Base-by-base conservation (phyloP, 2,888 invertebrate species). In the Calephelis perditalis region DNA sequence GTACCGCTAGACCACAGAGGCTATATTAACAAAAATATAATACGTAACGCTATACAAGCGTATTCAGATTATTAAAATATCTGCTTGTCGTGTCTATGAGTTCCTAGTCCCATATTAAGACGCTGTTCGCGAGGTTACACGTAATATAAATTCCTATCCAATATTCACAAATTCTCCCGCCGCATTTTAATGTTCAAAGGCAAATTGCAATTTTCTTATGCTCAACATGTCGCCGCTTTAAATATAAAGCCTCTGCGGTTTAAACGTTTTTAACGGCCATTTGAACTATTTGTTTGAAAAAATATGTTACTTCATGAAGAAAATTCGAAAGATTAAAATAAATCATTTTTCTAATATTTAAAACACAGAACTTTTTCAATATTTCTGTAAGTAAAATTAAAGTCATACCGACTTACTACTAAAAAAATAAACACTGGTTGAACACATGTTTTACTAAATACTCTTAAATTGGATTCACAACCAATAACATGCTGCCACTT, bases 111-210 rank as follows among this genome's bases (percentile, higher is more conserved):
- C 35, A 10, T 60, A 26, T 46, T 54, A 58, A 52, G 47, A 40
- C 62, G 64, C 71, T 66, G 71, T 67, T 74, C 73, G 68, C 76
- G 77, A 69, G 73, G 75, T 75, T 73, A 73, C 77, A 74, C 70
- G 80, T 84, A 82, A 87, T 86, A 88, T 88, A 90, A 89, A 88
- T 88, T 88, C 86, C 81, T 71, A 78, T 80, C 88, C 88, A 89
- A 89, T 88, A 88, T 88, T 82, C 88, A 89, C 89, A 89, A 89
- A 89, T 89, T 87, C 77, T 71, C 69, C 61, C 64, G 68, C 72
- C 73, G 71, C 78, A 80, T 85, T 84, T 84, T 85, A 85, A 85
- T 83, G 81, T 75, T 66, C 65, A 63, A 67, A 66, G 67, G 81
- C 78, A 86, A 85, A 87, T 86, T 85, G 87, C 88, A 85, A 84